phyloP scores from a whole-genome alignment of 2,113 vertebrate species.

The Labrus mixtus region DNA sequence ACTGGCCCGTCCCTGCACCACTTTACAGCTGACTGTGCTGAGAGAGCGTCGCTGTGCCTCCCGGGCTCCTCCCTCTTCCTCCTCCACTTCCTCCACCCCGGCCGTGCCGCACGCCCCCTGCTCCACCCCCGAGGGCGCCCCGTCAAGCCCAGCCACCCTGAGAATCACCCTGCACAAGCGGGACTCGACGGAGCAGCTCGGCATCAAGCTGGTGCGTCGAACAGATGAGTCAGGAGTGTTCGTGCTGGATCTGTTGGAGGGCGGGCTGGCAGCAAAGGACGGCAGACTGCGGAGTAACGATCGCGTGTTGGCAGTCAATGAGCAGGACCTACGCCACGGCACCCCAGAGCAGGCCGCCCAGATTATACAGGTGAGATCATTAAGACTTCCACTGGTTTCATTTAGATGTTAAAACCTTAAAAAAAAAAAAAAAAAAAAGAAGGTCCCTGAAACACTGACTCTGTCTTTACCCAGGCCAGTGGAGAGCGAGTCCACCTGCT shows the following conservation, averaged over 20 bases:
- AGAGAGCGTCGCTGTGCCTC: constrained; percentile 91
- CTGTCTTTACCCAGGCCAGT: constrained; percentile 88
- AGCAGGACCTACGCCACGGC: constrained; percentile 94
- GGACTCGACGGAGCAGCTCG: constrained; percentile 94
- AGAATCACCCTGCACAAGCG: constrained; percentile 93
- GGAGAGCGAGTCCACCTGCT: constrained; percentile 94
- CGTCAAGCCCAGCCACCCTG: constrained; percentile 85
- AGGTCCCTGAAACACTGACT: constrained; percentile 29
- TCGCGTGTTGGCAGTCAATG: constrained; percentile 93
- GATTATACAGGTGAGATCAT: constrained; percentile 92
- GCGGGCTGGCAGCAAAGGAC: constrained; percentile 94
- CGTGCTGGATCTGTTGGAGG: constrained; percentile 94
- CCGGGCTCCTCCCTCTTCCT: constrained; percentile 78
- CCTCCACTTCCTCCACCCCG: constrained; percentile 75
- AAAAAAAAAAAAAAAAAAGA: no score
- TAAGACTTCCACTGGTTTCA: not conserved
- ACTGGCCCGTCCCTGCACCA: constrained; percentile 91
- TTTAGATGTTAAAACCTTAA: not conserved
- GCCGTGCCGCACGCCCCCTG: constrained; percentile 76
- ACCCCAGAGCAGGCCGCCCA: constrained; percentile 96
- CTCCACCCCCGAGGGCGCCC: constrained; percentile 85
- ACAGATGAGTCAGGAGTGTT: constrained; percentile 96
- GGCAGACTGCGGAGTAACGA: constrained; percentile 94
- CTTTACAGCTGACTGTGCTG: constrained; percentile 93
- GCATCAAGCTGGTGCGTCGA: constrained; percentile 96